A percentile compares a stretch with the other conserved stretches of the same genome.
phyloP scores from a whole-genome alignment of 2,888 invertebrate genomes.

The Cerastis leucographa region DNA sequence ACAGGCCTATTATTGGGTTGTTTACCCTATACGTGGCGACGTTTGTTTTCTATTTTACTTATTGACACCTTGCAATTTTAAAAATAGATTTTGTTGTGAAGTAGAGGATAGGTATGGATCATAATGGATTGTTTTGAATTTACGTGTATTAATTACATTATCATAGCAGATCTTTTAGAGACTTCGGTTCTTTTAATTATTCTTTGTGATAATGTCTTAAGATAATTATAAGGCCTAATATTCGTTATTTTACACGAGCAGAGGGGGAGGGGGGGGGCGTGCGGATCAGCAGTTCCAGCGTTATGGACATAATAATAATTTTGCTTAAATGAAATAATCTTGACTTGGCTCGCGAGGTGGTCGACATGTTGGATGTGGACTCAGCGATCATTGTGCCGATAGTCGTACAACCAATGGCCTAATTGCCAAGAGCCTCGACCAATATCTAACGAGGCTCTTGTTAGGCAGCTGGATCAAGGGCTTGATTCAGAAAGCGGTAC shows the following conservation, averaged over 20 bases:
- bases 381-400: too few relatives aligned
- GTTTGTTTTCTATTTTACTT: conserved; percentile 61
- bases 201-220: neutral
- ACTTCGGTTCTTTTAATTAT: neutral
- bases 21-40: conserved; percentile 72
- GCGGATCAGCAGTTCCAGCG: too few relatives aligned
- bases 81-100: neutral
- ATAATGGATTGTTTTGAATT: neutral
- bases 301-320: too few relatives aligned
- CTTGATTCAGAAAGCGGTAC: too few relatives aligned
- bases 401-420: too few relatives aligned
- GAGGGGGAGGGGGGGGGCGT: neutral
- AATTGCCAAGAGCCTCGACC: too few relatives aligned
- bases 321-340: too few relatives aligned
- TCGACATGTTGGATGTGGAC: too few relatives aligned
- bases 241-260: neutral
- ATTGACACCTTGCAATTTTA: conserved; percentile 58
- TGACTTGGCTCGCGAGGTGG: too few relatives aligned
- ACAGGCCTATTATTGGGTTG: conserved; percentile 73
- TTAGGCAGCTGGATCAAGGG: too few relatives aligned
- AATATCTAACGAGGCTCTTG: too few relatives aligned
- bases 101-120: neutral
- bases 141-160: neutral
- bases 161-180: neutral
- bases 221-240: neutral